Conservation (phyloP, 2,888 invertebrate species). For the Ophioninae sp. region DNA sequence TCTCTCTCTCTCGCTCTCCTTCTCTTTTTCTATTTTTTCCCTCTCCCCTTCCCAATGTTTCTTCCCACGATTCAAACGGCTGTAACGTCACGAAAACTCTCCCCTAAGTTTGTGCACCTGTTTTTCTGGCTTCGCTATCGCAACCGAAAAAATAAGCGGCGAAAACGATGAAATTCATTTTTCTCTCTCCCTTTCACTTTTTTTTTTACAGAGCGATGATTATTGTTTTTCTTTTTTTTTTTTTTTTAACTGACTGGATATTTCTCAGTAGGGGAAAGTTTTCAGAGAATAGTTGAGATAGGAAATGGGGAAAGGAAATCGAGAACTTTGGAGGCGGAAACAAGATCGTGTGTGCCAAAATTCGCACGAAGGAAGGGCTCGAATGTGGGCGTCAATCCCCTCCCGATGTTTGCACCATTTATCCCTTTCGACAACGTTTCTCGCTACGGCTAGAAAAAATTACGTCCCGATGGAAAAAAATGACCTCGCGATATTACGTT, state of each 20-base stretch:
- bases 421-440: not conserved
- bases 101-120: constrained; percentile 56
- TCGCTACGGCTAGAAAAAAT: too few species aligned
- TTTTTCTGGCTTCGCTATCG: constrained; percentile 40
- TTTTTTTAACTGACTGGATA: not conserved
- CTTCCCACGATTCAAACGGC: constrained; percentile 10
- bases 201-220: not conserved
- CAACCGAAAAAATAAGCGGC: constrained; percentile 47
- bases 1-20: constrained; percentile 40
- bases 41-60: constrained; percentile 43
- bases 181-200: not conserved
- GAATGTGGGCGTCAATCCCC: constrained; percentile 7
- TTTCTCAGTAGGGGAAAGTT: not conserved
- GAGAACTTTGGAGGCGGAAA: not conserved
- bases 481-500: too few species aligned
- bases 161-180: constrained; percentile 32
- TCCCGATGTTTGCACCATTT: not conserved
- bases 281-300: constrained; percentile 33
- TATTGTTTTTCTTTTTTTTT: not conserved
- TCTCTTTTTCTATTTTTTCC: constrained; percentile 56
- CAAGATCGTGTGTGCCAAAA: constrained; percentile 9
- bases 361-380: not conserved
- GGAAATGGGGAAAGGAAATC: constrained; percentile 21
- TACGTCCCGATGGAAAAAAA: too few species aligned
- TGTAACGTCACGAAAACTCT: constrained; percentile 31